Evolutionary conservation across 1,140 invertebrate genomes (phyloP), one percentile per base, ranked within the genome.

Genomic region (Brachionus manjavacas): DNA sequence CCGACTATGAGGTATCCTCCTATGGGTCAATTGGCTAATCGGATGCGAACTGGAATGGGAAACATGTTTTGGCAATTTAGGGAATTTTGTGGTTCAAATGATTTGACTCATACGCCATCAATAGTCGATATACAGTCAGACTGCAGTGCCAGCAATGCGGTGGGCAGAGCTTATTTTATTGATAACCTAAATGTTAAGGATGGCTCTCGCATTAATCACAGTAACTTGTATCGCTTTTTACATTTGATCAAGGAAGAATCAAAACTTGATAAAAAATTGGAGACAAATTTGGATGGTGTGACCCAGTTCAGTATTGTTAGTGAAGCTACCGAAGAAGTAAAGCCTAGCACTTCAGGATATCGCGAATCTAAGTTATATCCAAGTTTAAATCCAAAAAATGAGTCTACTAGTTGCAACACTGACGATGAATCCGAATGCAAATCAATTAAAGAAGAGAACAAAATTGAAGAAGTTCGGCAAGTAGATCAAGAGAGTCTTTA

Each of bases 41-140:
- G 79, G 12, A 81, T 81, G 79, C 28, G 52, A 60, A 64, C 31
- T 11, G 79, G 79, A 14, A 81, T 81, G 79, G 79, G 79, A 28
- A 68, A 81, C 52, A 68, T 68, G 52, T 81, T 81, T n/a, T 31
- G n/a, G 31, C 79, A 81, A 41, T 81, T 81, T 43, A 68, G 79
- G n/a, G 52, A 81, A 46, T 81, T 81, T 68, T 81, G 79, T 81
- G 79, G 79, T 12, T 43, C 79, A 39, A 81, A 4, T 68, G 79
- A 81, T 81, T 68, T 81, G 79, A 64, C 52, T 20, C 79, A 60
- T 39, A 81, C 52, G 3, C 79, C 79, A 20, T 81, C 79, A 1
- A 64, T 81, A 39, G 79, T 68, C 7, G 79, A 81, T 39, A 81
- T 81, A 35, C 79, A 81, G 35, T 25, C 79, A 2, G 79, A 81